Conservation (phyloP, 2,113 vertebrate genomes). For the Carassius auratus region DNA sequence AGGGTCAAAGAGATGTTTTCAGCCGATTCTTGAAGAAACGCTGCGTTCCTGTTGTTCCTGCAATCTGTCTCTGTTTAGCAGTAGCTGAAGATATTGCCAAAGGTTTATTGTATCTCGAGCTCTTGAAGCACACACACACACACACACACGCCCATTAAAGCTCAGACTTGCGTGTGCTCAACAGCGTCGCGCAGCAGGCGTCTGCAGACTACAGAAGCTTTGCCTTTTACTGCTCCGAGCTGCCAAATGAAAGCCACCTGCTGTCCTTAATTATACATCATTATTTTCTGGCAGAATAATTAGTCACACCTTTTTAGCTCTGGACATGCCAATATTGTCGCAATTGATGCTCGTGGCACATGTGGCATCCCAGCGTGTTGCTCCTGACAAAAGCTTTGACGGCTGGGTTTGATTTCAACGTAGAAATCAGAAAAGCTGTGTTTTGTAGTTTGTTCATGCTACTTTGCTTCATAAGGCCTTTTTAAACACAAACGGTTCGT, state of each 20-base stretch:
- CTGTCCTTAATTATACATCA: slow-evolving; percentile 65
- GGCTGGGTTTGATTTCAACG: neutral
- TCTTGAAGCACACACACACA: neutral
- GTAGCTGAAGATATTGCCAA: neutral
- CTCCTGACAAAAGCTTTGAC: neutral
- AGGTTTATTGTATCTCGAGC: slow-evolving; percentile 26
- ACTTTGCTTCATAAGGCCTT: neutral
- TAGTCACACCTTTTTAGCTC: slow-evolving; percentile 70
- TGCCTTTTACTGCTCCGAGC: slow-evolving; percentile 71
- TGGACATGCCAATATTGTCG: slow-evolving; percentile 53
- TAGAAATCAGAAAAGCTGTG: neutral
- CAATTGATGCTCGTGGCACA: slow-evolving; percentile 27
- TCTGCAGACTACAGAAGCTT: slow-evolving; percentile 68
- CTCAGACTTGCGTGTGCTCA: slow-evolving; percentile 9
- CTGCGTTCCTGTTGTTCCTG: neutral
- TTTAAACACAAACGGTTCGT: slow-evolving; percentile 41
- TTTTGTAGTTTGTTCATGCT: neutral
- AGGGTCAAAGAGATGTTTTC: too few relatives aligned
- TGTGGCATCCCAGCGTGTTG: slow-evolving; percentile 31
- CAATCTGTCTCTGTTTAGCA: neutral
- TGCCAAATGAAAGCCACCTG: slow-evolving; percentile 74
- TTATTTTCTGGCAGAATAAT: slow-evolving; percentile 62
- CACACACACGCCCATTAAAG: slow-evolving; percentile 3
- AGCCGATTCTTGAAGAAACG: too few relatives aligned
- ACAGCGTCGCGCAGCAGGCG: slow-evolving; percentile 48